phyloP scores from a whole-genome alignment of 2,888 invertebrate genomes.

The Dicranocentrus wangi region DNA sequence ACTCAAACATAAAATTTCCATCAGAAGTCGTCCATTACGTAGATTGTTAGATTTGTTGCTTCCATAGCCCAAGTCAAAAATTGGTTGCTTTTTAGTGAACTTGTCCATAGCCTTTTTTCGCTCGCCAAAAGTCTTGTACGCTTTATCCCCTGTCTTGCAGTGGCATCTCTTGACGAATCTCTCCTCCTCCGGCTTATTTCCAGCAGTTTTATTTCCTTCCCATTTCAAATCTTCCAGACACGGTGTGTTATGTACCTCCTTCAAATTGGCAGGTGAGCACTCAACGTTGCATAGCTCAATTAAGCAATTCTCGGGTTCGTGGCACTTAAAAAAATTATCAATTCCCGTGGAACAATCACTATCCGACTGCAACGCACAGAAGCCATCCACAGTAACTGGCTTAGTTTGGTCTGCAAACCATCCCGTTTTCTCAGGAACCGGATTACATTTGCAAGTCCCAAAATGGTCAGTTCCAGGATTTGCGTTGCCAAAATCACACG shows the following conservation, averaged over 20 bases:
- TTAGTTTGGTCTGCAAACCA: background rate
- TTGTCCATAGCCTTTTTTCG: background rate
- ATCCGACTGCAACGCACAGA: background rate
- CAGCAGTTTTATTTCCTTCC: background rate
- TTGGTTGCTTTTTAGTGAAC: background rate
- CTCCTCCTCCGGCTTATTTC: background rate
- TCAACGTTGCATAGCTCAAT: background rate
- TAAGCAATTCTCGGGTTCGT: background rate
- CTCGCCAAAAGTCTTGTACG: background rate
- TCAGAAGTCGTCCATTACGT: too few relatives aligned
- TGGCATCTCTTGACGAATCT: background rate
- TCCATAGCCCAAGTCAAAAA: slow-evolving; percentile 2
- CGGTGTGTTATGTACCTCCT: background rate
- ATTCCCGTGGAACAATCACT: background rate
- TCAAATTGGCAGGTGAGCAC: background rate
- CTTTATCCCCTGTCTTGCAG: background rate
- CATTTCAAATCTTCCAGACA: background rate
- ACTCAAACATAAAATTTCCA: too few relatives aligned
- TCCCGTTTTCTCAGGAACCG: background rate
- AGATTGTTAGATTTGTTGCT: too few relatives aligned
- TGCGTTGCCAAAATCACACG: background rate
- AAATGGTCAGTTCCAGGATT: background rate
- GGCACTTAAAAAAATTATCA: background rate
- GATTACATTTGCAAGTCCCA: background rate
- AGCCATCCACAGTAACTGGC: background rate